phyloP scores from a whole-genome alignment of 37 sponge, comb jelly and placozoan genomes.

The Lycopodina hypogea region DNA sequence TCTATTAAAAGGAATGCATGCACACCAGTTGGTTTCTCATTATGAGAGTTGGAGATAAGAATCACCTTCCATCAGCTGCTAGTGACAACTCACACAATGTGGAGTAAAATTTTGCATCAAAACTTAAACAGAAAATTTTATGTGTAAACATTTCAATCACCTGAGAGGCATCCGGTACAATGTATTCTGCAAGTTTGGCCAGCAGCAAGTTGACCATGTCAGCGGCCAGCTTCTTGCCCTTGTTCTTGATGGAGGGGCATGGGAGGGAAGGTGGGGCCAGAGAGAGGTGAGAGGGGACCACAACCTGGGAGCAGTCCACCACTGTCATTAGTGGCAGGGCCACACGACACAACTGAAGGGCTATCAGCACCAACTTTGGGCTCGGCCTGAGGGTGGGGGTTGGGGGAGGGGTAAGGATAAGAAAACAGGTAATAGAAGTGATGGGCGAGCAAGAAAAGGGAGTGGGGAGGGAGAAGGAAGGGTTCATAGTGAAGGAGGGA shows the following conservation, averaged over 20 bases:
- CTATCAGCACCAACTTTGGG: conserved; percentile 88
- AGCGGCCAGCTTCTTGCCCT: conserved; percentile 41
- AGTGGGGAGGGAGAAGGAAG: neutral
- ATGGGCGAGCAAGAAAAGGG: neutral
- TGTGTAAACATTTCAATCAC: too few species aligned
- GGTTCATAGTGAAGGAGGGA: neutral
- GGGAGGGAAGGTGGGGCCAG: conserved; percentile 14
- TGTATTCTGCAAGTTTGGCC: conserved; percentile 88
- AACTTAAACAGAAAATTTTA: too few species aligned
- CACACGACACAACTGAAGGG: conserved; percentile 92
- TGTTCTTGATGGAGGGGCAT: neutral
- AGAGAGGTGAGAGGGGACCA: conserved; percentile 72
- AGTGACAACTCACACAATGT: too few species aligned
- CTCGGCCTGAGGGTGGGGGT: conserved; percentile 65
- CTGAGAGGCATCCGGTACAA: conserved; percentile 56
- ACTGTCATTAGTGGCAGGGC: conserved; percentile 90
- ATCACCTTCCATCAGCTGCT: too few species aligned
- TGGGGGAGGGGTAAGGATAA: neutral
- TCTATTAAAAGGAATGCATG: neutral
- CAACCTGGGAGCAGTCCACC: conserved; percentile 66
- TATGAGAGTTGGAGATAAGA: too few species aligned
- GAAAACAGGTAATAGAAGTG: neutral
- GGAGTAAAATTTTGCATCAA: too few species aligned
- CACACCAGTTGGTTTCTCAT: too few species aligned
- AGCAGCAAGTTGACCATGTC: conserved; percentile 75